A percentile compares a stretch with the other conserved stretches of the same genome.
These are phyloP conservation scores for Pollenia angustigena DNA, from an alignment of 2,888 invertebrate species.

Conservation along the genomic window DNA sequence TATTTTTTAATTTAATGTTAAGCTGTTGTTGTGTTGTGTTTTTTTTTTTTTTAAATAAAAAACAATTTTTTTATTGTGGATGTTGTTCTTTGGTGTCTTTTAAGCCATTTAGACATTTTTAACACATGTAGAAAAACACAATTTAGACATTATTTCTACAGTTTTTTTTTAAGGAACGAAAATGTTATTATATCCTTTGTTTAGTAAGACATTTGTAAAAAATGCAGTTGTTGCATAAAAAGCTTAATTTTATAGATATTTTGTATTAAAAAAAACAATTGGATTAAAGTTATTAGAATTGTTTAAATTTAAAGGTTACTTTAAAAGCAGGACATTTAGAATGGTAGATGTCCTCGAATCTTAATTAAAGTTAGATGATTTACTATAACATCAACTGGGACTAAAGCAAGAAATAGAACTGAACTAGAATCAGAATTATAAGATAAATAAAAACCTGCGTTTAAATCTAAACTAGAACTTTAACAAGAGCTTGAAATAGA, in stretches of 20 bases:
- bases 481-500: too few relatives aligned
- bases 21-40: slow-evolving; percentile 19
- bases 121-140: slow-evolving; percentile 52
- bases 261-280: not conserved
- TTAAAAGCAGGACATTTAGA: too few relatives aligned
- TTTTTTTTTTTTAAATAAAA: not conserved
- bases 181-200: not conserved
- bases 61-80: not conserved
- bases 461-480: too few relatives aligned
- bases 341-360: too few relatives aligned
- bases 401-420: too few relatives aligned
- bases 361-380: too few relatives aligned
- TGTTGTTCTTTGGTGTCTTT: slow-evolving; percentile 37
- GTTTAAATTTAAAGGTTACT: too few relatives aligned
- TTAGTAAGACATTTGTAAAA: not conserved
- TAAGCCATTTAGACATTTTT: slow-evolving; percentile 60
- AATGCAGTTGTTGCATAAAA: slow-evolving; percentile 12
- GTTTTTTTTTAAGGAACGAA: not conserved
- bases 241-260: not conserved
- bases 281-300: too few relatives aligned
- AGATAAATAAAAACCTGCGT: too few relatives aligned
- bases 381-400: too few relatives aligned
- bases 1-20: slow-evolving; percentile 39
- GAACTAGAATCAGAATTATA: too few relatives aligned
- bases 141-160: slow-evolving; percentile 34